phyloP scores from a whole-genome alignment of 2,113 vertebrate genomes.

The Perca schrenkii region DNA sequence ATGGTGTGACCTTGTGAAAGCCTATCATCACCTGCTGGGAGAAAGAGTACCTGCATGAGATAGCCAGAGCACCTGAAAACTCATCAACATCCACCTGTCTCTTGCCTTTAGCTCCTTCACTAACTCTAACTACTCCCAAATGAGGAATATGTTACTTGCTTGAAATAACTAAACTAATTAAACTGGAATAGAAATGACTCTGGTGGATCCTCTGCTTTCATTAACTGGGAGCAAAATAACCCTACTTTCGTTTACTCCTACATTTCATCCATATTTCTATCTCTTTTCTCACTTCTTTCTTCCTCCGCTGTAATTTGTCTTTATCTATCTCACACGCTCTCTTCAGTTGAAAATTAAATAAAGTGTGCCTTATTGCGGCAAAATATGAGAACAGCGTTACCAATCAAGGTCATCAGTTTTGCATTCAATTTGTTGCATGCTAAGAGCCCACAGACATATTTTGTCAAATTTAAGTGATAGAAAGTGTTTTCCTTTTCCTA shows the following conservation, averaged over 20 bases:
- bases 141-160: constrained; percentile 57
- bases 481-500: not conserved
- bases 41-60: constrained; percentile 67
- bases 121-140: constrained; percentile 48
- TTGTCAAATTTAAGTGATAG: not conserved
- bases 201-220: constrained; percentile 49
- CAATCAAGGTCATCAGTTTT: constrained; percentile 36
- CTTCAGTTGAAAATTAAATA: constrained; percentile 47
- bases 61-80: constrained; percentile 53
- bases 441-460: not conserved
- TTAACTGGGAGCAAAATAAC: constrained; percentile 59
- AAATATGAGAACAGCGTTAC: constrained; percentile 2
- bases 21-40: constrained; percentile 71
- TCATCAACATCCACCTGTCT: constrained; percentile 47
- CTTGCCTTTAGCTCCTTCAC: constrained; percentile 44
- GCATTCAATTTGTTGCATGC: constrained; percentile 3
- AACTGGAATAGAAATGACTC: constrained; percentile 63
- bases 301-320: constrained; percentile 36
- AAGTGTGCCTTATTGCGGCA: constrained; percentile 30
- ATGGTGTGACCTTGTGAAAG: constrained; percentile 74
- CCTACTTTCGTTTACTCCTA: constrained; percentile 27
- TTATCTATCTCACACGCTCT: constrained; percentile 32
- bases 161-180: constrained; percentile 73
- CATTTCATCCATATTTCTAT: constrained; percentile 42
- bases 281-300: constrained; percentile 35